Evolutionary conservation across 1,140 invertebrate genomes (phyloP).

Genomic region (Drosophila leontia): DNA sequence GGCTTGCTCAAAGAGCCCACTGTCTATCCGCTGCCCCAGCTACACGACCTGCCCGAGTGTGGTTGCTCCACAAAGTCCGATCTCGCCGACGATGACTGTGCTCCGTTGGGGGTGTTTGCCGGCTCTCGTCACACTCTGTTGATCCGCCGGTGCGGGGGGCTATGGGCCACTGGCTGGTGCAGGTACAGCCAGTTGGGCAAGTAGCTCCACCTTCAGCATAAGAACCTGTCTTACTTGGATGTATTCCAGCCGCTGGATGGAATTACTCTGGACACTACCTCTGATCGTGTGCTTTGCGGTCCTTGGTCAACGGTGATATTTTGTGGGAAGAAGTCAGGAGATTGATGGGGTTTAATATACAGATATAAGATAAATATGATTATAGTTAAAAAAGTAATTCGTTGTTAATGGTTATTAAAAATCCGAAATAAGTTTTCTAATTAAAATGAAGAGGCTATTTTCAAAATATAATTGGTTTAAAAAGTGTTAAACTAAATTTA

Average conservation of each 20-base stretch:
- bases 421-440: no score
- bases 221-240: conserved; percentile 50
- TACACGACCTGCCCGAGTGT: conserved; percentile 75
- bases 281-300: conserved; percentile 57
- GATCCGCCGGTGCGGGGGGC: conserved; percentile 86
- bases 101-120: conserved; percentile 88
- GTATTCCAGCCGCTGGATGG: conserved; percentile 46
- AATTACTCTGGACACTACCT: background rate
- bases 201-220: conserved; percentile 1
- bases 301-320: conserved; percentile 70
- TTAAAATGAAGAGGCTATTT: no score
- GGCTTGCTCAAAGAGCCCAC: conserved; percentile 64
- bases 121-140: conserved; percentile 89
- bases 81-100: conserved; percentile 43
- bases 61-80: conserved; percentile 84
- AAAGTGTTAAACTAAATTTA: no score
- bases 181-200: conserved; percentile 90
- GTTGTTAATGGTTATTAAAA: no score
- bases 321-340: background rate
- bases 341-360: background rate
- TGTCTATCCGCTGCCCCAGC: conserved; percentile 75
- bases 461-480: no score
- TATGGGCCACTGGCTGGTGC: conserved; percentile 91
- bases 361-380: background rate
- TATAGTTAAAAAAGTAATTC: no score